Conservation (phyloP, 2,113 vertebrate genomes). For the Scomber colias region DNA sequence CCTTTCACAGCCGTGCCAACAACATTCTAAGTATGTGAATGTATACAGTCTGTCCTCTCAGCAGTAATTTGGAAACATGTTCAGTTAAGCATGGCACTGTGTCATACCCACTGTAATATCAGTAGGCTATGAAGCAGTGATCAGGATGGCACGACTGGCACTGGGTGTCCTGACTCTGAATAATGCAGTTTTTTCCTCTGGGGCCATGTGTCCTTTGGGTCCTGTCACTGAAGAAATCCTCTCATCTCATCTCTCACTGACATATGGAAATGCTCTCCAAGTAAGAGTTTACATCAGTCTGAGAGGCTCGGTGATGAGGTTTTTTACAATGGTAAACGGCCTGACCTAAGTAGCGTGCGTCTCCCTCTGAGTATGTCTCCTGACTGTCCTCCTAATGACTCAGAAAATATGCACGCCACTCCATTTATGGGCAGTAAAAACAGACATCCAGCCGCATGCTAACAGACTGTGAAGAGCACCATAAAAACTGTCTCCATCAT, state of each 20-base stretch:
- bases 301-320: slow-evolving; percentile 67
- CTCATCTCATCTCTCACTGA: slow-evolving; percentile 74
- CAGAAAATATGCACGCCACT: slow-evolving; percentile 77
- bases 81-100: not conserved
- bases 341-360: slow-evolving; percentile 65
- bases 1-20: not conserved
- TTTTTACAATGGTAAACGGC: slow-evolving; percentile 75
- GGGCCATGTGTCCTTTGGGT: slow-evolving; percentile 52
- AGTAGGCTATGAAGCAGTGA: slow-evolving; percentile 72
- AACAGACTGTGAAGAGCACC: slow-evolving; percentile 81
- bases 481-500: slow-evolving; percentile 79
- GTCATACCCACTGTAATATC: slow-evolving; percentile 77
- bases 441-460: slow-evolving; percentile 73
- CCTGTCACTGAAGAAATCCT: slow-evolving; percentile 75
- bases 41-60: not conserved
- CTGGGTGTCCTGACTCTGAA: slow-evolving; percentile 75
- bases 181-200: slow-evolving; percentile 82
- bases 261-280: slow-evolving; percentile 75
- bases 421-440: slow-evolving; percentile 84
- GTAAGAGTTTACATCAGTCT: slow-evolving; percentile 72
- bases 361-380: slow-evolving; percentile 69
- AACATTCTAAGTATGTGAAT: not conserved
- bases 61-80: slow-evolving; percentile 23
- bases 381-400: slow-evolving; percentile 80
- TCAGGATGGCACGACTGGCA: slow-evolving; percentile 66